Evolutionary conservation across 2,888 invertebrate genomes (phyloP), one percentile per base, ranked within the genome.

Genomic region (Amphipyra tragopoginis): DNA sequence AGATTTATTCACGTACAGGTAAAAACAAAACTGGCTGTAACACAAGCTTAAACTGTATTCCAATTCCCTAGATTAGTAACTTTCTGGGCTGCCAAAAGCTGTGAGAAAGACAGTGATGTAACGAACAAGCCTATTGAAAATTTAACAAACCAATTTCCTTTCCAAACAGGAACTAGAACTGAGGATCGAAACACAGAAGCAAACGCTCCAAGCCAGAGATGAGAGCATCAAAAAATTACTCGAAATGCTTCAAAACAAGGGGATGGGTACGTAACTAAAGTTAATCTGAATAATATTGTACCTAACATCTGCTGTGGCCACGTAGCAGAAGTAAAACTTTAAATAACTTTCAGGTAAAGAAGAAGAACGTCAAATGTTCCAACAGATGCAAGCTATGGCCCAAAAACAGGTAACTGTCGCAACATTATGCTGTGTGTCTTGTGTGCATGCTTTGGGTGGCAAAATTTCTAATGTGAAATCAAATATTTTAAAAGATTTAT

Each of bases 181-280:
- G 86, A 96, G 99, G 84, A 98, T 99, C 86, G 99, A 99, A 93
- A 99, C 99, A 36, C 99, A 99, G 94, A 99, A 99, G 93, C 99
- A 99, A 95, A 99, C 99, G 47, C 95, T 99, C 78, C 97, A 98
- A 88, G 98, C 99, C 49, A 96, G 99, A 83, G 99, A 99, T 94
- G 99, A 99, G 88, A 99, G 99, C 93, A 99, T 99, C 90, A 99
- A 99, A 95, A 99, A 99, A 94, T 96, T 99, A 84, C 96, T 99
- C 86, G 99, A 99, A 96, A 99, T 99, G 99, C 96, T 99, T 65
- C 99, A 99, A 93, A 98, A 98, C 90, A 99, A 98, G 95, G 98
- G 98, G 92, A 97, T 98, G 96, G 98, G 98, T 98, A 96, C 96
- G 98, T 93, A 79, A 68, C 52, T 56, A 47, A 42, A 60, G 40